phyloP scores from a whole-genome alignment of 2,113 vertebrate species.

The Piaya cayana region DNA sequence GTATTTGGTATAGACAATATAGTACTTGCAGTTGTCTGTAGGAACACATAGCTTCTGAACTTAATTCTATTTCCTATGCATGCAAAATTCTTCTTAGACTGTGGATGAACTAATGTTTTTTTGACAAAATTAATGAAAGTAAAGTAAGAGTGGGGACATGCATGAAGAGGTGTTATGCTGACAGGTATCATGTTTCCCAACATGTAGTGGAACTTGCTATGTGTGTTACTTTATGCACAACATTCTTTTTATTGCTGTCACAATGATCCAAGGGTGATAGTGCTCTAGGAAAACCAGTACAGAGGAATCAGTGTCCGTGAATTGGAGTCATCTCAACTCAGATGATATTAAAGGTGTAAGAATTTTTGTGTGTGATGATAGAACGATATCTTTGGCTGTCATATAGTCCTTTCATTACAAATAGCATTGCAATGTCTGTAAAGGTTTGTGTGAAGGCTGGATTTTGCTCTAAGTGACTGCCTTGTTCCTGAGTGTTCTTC shows the following conservation, averaged over 20 bases:
- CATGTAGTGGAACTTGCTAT: neutral
- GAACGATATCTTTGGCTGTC: neutral
- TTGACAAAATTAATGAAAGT: neutral
- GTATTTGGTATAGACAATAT: neutral
- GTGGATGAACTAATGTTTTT: neutral
- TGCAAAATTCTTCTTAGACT: neutral
- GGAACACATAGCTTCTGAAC: neutral
- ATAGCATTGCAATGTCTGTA: neutral
- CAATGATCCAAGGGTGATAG: neutral
- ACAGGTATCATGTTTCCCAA: neutral
- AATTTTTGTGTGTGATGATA: neutral
- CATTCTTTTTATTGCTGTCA: neutral
- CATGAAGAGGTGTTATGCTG: neutral
- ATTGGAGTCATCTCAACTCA: neutral
- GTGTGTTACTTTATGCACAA: neutral
- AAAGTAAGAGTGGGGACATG: neutral
- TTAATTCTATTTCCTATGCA: neutral
- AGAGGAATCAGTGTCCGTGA: neutral
- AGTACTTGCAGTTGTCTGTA: neutral
- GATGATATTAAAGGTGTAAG: neutral
- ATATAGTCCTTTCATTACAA: neutral
- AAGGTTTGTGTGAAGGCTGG: neutral
- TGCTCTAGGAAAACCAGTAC: neutral
- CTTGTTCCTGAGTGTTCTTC: neutral
- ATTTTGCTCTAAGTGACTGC: neutral